phyloP scores from a whole-genome alignment of 2,113 vertebrate genomes.

The Nanorana parkeri region DNA sequence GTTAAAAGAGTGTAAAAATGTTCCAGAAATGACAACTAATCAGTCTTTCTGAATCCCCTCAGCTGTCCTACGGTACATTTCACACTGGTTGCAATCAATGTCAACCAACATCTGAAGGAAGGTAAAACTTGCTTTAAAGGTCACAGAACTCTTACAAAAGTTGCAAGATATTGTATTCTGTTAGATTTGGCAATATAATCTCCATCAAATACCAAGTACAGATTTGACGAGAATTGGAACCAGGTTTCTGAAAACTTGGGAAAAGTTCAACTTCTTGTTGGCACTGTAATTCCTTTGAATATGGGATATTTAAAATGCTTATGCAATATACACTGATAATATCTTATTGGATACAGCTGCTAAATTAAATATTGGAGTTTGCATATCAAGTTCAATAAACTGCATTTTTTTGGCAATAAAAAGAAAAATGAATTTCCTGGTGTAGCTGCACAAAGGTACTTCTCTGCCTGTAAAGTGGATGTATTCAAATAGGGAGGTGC shows the following conservation, averaged over 20 bases:
- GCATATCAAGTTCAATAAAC: constrained; percentile 31
- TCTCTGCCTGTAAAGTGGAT: constrained; percentile 6
- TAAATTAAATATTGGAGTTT: constrained; percentile 17
- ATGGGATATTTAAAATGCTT: constrained; percentile 35
- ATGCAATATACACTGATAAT: constrained; percentile 35
- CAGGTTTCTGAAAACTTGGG: constrained; percentile 46
- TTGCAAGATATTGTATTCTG: constrained; percentile 8
- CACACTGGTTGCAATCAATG: constrained; percentile 15
- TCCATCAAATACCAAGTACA: constrained; percentile 20
- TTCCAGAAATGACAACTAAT: constrained; percentile 36
- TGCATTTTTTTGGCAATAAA: constrained; percentile 27
- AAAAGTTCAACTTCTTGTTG: constrained; percentile 37
- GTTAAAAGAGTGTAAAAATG: background rate
- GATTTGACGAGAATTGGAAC: constrained; percentile 39
- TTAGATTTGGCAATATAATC: constrained; percentile 22
- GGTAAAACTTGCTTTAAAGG: constrained; percentile 35
- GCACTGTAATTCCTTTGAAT: constrained; percentile 29
- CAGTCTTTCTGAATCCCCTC: constrained; percentile 16
- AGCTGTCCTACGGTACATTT: constrained; percentile 26
- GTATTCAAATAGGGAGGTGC: background rate
- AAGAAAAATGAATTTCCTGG: background rate
- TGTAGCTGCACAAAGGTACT: background rate
- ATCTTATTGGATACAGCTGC: constrained; percentile 45
- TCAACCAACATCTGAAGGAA: background rate
- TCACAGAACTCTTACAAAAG: constrained; percentile 16